phyloP scores from a whole-genome alignment of 2,797 vertebrate genomes.

The Odontamblyopus rebecca region DNA sequence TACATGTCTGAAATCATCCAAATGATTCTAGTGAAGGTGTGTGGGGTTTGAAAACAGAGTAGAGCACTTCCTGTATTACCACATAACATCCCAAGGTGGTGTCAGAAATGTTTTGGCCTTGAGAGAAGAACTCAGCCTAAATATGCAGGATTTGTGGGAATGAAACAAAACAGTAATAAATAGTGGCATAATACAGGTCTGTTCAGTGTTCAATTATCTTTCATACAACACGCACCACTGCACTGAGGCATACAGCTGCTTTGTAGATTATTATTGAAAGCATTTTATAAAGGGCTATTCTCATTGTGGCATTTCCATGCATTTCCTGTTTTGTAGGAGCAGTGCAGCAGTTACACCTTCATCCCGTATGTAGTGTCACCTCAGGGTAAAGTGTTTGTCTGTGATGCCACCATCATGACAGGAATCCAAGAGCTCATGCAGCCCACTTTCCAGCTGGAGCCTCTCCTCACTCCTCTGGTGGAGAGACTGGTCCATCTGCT shows the following conservation, averaged over 20 bases:
- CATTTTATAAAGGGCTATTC: background rate
- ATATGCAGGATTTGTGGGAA: too few species aligned
- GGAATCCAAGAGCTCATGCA: conserved; percentile 83
- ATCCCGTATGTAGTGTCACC: conserved; percentile 87
- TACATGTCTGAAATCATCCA: too few species aligned
- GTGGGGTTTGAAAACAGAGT: too few species aligned
- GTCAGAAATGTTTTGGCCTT: too few species aligned
- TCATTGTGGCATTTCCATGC: background rate
- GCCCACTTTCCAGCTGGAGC: conserved; percentile 80
- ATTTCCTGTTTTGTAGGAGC: conserved; percentile 73
- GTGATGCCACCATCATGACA: conserved; percentile 76
- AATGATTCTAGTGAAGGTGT: too few species aligned
- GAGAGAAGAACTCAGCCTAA: too few species aligned
- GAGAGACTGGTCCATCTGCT: conserved; percentile 79
- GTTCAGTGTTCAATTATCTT: too few species aligned
- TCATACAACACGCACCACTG: background rate
- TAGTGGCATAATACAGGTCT: too few species aligned
- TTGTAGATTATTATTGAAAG: background rate
- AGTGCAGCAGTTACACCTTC: conserved; percentile 86
- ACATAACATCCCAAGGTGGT: too few species aligned
- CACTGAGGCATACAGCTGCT: too few species aligned
- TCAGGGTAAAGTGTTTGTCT: conserved; percentile 86
- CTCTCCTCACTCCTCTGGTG: conserved; percentile 81
- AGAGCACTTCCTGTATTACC: too few species aligned
- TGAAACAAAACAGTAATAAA: too few species aligned